Percentiles rank a stretch among this genome's conserved stretches.
phyloP scores from a whole-genome alignment of 92 coral and sea anemone species.

The Montipora capitata region DNA sequence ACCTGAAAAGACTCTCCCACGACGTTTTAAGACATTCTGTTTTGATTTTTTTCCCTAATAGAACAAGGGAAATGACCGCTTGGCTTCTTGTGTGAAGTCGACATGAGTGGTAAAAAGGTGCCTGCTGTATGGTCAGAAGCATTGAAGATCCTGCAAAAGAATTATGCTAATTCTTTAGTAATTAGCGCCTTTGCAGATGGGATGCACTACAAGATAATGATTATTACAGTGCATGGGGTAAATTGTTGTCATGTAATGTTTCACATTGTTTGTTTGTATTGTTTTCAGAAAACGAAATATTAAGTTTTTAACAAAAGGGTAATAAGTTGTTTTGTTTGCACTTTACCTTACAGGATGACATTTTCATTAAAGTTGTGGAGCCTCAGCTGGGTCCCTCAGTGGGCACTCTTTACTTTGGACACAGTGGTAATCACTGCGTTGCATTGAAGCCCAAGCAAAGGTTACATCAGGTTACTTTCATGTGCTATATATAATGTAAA shows the following conservation, averaged over 20 bases:
- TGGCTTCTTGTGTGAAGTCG: constrained; percentile 52
- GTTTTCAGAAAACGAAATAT: background rate
- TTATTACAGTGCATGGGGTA: constrained; percentile 66
- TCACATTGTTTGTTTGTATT: constrained; percentile 2
- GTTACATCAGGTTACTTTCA: background rate
- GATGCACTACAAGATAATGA: constrained; percentile 30
- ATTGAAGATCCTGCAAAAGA: constrained; percentile 35
- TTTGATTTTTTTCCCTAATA: constrained; percentile 2
- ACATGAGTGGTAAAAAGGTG: constrained; percentile 44
- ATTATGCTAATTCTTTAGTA: constrained; percentile 51
- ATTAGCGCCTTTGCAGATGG: constrained; percentile 53
- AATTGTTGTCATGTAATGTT: background rate
- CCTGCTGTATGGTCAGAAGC: constrained; percentile 42
- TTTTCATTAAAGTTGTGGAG: background rate
- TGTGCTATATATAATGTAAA: background rate
- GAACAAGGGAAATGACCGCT: constrained; percentile 42
- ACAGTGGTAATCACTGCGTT: constrained; percentile 55
- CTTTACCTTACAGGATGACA: constrained; percentile 23
- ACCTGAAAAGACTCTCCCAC: too few species aligned
- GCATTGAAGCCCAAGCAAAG: constrained; percentile 29
- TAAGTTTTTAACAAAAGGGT: too few species aligned
- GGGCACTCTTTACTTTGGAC: constrained; percentile 50
- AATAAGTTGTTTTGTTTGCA: too few species aligned
- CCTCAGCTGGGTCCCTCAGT: constrained; percentile 36
- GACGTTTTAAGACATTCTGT: background rate